Evolutionary conservation across 2,797 vertebrate species (phyloP), one percentile per base, ranked within the genome.

Genomic region (Oreortyx pictus): DNA sequence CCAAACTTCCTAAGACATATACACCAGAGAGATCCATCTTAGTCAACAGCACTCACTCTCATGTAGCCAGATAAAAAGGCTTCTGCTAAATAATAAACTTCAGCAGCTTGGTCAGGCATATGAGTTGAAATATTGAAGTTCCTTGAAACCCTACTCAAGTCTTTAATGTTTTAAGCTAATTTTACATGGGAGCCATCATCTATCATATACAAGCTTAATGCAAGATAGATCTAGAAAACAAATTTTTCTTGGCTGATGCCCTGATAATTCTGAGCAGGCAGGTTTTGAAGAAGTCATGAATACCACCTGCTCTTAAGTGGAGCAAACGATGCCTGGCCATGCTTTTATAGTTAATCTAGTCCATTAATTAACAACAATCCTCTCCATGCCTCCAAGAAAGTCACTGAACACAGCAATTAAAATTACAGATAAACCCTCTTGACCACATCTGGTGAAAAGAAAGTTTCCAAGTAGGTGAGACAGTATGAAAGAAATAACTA

Each of bases 101-200:
- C 81, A 90, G 89, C 94, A 92, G 86, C 80, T 91, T 72, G 29
- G 76, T 94, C 82, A 39, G 49, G 82, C 76, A 33, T 82, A 84
- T 70, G 68, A 65, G 72, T 88, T 93, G 81, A 87, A 96, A 95
- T 83, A 95, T 35, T 78, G 84, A 88, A 82, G 72, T 72, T 92
- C 79, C 82, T 78, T 90, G 90, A 94, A 85, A 91, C 43, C 73
- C 37, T 94, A 60, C 83, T 93, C 46, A 66, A 81, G 82, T 65
- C 35, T 92, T 91, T 84, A 89, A 94, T 92, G 88, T 94, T 88
- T 90, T 91, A 85, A 90, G 50, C 77, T 83, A 86, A 96, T 92
- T 76, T 86, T 86, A 83, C 74, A 92, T 54, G 82, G 91, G 91
- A 95, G 67, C 70, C 72, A 82, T 79, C 92, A 93, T 96, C 81